Evolutionary conservation across 2,888 invertebrate genomes (phyloP), one percentile per base, ranked within the genome.

Genomic region (Chrysina gloriosa): DNA sequence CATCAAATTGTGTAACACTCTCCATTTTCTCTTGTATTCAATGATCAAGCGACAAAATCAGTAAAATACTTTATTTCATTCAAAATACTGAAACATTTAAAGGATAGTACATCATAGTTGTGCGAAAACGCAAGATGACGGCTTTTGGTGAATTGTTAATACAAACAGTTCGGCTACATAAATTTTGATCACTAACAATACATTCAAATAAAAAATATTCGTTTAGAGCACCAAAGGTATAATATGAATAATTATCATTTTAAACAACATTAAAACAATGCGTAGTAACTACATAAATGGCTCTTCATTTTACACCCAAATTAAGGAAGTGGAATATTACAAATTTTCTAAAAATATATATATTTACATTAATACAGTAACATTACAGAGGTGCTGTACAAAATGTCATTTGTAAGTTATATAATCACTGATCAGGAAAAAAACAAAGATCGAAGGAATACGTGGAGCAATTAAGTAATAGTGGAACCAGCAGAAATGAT

Each of bases 21-120:
- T n/a, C n/a, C n/a, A n/a, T n/a, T n/a, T n/a, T n/a, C n/a, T n/a
- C 34, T 34, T 5, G 7, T 34, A 6, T 5, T n/a, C 14, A 14
- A 36, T 36, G 39, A 11, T 25, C 39, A 58, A 23, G 42, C 25
- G 14, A 11, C 5, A 23, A 39, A 23, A 9, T 58, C 58, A 39
- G 14, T 42, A 42, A 58, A 58, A 27, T 58, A 27, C 4, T 58
- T 42, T 58, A 58, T 58, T 58, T 27, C 14, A 58, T n/a, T 25
- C 42, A 58, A 11, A 58, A 58, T 58, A 42, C 39, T 58, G 58
- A 7, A 39, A 58, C 58, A 58, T 58, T 50, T 29, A 50, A 25
- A 50, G 5, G 50, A 42, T 42, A n/a, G n/a, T n/a, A n/a, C n/a
- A 42, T 42, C 7, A 34, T 34, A 42, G 9, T 19, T 42, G 42